These are phyloP conservation scores for Triops longicaudatus DNA, from an alignment of 1,140 invertebrate species.

Conservation along the genomic window DNA sequence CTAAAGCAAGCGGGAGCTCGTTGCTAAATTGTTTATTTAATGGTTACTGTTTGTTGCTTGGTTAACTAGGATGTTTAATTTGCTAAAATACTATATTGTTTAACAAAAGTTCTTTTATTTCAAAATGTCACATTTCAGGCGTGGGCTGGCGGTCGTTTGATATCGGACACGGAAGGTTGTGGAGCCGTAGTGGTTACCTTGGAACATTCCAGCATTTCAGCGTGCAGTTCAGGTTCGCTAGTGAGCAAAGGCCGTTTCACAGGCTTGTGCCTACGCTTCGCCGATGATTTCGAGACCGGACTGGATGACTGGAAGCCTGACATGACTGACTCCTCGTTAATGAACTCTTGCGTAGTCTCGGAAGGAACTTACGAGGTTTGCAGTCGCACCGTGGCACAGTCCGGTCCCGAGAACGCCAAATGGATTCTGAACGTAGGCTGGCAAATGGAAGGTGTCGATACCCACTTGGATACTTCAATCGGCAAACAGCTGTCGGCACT, in stretches of 20 bases:
- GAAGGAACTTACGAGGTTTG: conserved; percentile 97
- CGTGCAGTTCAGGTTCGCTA: conserved; percentile 68
- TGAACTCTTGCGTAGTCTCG: conserved; percentile 95
- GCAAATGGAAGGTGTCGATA: conserved; percentile 99
- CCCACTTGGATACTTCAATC: conserved; percentile 90
- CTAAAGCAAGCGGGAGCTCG: too few species aligned
- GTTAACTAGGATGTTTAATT: too few species aligned
- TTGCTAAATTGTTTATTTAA: too few species aligned
- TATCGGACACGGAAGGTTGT: conserved; percentile 61
- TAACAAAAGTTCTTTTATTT: too few species aligned
- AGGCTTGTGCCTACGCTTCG: conserved; percentile 84
- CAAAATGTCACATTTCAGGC: too few species aligned
- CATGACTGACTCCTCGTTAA: conserved; percentile 64
- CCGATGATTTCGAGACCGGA: conserved; percentile 91
- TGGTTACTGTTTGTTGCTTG: too few species aligned
- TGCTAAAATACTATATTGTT: too few species aligned
- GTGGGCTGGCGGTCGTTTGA: conserved; percentile 19
- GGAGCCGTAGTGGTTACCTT: conserved; percentile 88
- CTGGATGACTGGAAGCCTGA: conserved; percentile 96
- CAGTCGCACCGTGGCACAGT: conserved; percentile 72
- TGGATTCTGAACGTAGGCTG: conserved; percentile 96
- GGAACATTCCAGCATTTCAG: conserved; percentile 87
- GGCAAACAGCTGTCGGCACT: conserved; percentile 89
- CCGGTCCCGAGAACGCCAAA: conserved; percentile 76
- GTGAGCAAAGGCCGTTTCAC: conserved; percentile 68